Evolutionary conservation across 2,113 vertebrate genomes (phyloP).

Genomic region (Zapornia atra): DNA sequence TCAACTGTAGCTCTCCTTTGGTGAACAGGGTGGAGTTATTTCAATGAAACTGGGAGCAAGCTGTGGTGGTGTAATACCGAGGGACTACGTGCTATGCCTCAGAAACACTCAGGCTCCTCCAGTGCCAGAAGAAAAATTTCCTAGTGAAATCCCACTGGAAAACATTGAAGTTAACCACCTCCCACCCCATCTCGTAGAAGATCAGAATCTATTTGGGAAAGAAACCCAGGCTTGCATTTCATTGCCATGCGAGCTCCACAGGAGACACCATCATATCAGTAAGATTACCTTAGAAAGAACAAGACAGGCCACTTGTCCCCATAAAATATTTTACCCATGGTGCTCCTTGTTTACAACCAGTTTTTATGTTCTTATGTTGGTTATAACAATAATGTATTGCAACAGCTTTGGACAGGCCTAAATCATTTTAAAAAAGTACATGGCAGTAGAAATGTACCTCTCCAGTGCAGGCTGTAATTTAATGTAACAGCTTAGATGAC

Average conservation of each 20-base stretch:
- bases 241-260: background rate
- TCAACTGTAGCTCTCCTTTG: background rate
- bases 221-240: background rate
- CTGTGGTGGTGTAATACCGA: background rate
- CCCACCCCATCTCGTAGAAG: background rate
- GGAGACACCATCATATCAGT: background rate
- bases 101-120: background rate
- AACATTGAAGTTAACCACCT: background rate
- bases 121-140: background rate
- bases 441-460: background rate
- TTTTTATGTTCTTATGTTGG: background rate
- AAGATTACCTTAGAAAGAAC: background rate
- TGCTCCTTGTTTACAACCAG: too few relatives aligned
- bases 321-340: background rate
- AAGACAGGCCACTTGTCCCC: background rate
- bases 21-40: background rate
- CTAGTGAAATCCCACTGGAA: background rate
- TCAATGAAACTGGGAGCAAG: background rate
- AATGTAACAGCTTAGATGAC: background rate
- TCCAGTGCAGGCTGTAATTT: background rate
- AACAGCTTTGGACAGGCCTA: background rate
- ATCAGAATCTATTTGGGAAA: background rate
- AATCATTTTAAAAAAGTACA: background rate
- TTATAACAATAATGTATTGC: background rate
- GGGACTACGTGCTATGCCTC: background rate